Evolutionary conservation across 1,140 invertebrate species (phyloP), one percentile per base, ranked within the genome.

Genomic region (Leptopilina boulardi): DNA sequence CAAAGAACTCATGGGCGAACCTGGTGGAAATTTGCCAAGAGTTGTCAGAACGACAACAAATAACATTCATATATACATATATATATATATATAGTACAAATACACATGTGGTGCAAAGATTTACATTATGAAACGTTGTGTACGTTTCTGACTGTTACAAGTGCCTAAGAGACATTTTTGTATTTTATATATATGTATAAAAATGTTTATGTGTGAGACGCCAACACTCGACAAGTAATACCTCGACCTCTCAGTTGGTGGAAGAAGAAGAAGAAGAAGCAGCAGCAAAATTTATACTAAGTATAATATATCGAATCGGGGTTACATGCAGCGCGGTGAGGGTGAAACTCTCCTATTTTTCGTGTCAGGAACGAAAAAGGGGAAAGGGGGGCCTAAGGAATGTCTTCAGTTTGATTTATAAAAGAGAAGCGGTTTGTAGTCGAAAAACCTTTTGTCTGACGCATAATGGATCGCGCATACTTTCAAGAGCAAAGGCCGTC

Each of bases 1-100:
- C 34, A 44, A 30, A 26, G 38, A 54, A 34, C 44, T 30, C 23
- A 3, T 9, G 34, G 6, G 11, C 13, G 21, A 72, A 42, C 72
- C 71, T 59, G 71, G 81, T 87, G 86, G 86, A 86, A 86, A 87
- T 87, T 87, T 87, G 87, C 87, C 87, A 87, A 86, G 82, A 82
- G 83, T 82, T 38, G 81, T 83, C 83, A 78, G 76, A 77, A 82
- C 74, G 77, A 54, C 77, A 71, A 77, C 59, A 73, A 76, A 71
- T 71, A 76, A 71, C 75, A 76, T 30, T 30, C 13, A 13, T 38
- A 38, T 38, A 38, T 38, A 34, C 2, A 34, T 34, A 6, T 34
- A 6, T 34, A 6, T 34, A n/a, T 34, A 11, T 21, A 19, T 15
- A 23, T 3, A 23, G 23, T 66, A 66, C 70, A 76, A 71, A 42